Conservation (phyloP, 1,140 invertebrate species). For the Leptestheria dahalacensis region DNA sequence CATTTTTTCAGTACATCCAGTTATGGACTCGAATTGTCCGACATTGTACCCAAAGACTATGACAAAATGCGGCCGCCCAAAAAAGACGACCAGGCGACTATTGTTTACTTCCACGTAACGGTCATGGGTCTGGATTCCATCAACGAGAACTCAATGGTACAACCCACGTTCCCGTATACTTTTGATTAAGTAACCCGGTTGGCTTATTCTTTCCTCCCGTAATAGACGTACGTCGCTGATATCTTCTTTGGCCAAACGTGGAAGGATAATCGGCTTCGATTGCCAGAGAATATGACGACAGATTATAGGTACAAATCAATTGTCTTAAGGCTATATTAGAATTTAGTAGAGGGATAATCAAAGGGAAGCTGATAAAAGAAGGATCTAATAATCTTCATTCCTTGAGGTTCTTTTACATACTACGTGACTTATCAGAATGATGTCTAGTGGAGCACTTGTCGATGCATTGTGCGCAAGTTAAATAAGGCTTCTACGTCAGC, state of each 20-base stretch:
- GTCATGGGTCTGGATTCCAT: constrained; percentile 29
- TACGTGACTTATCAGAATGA: neutral
- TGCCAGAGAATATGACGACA: constrained; percentile 80
- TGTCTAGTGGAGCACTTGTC: neutral
- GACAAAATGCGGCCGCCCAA: constrained; percentile 27
- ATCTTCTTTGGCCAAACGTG: constrained; percentile 30
- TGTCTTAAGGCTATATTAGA: too few species aligned
- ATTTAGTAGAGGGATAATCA: too few species aligned
- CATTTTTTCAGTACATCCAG: neutral
- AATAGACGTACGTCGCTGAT: constrained; percentile 29
- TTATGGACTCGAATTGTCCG: constrained; percentile 14
- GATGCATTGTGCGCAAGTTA: neutral
- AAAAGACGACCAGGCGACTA: constrained; percentile 23
- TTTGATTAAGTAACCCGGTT: neutral
- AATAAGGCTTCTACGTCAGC: neutral
- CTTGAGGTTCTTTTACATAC: too few species aligned
- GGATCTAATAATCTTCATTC: neutral
- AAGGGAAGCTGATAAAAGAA: neutral
- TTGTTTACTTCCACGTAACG: constrained; percentile 27
- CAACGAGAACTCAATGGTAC: constrained; percentile 30
- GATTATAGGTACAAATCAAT: constrained; percentile 66
- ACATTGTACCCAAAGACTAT: constrained; percentile 23
- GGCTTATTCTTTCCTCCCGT: neutral
- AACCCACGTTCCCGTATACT: constrained; percentile 14
- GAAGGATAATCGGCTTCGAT: constrained; percentile 42